These are phyloP conservation scores for Motacilla alba DNA, from an alignment of 2,113 vertebrate species.

Conservation along the genomic window DNA sequence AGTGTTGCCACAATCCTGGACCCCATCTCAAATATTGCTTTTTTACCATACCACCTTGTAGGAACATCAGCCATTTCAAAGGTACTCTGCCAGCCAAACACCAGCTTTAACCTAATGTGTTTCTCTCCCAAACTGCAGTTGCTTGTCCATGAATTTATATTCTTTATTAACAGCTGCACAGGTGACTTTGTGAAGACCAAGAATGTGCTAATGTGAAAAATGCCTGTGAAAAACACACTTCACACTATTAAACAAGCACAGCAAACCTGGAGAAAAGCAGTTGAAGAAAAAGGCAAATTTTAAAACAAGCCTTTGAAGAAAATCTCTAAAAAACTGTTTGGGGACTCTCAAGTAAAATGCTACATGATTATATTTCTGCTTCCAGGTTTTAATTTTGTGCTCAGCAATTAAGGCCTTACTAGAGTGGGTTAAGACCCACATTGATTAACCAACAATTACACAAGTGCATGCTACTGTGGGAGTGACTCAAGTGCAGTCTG, in stretches of 20 bases:
- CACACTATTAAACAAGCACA: neutral
- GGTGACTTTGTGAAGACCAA: neutral
- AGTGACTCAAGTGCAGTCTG: neutral
- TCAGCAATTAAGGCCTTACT: neutral
- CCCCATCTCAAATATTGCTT: neutral
- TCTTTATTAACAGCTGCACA: neutral
- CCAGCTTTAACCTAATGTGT: neutral
- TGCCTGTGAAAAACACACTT: neutral
- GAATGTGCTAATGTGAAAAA: neutral
- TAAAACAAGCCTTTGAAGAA: neutral
- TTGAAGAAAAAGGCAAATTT: neutral
- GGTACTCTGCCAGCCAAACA: neutral
- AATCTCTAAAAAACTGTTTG: neutral
- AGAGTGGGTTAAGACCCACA: neutral
- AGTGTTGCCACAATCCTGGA: neutral
- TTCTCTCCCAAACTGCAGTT: neutral
- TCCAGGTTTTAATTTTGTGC: neutral
- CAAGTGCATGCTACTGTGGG: neutral
- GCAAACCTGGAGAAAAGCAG: neutral
- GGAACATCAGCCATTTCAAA: neutral
- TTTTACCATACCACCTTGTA: neutral
- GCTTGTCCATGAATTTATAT: neutral
- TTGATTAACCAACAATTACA: neutral
- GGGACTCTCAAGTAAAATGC: neutral
- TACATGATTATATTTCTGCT: neutral